Percentiles rank a stretch among this genome's conserved stretches.
These are phyloP conservation scores for Pagetopsis macropterus DNA, from an alignment of 2,797 vertebrate genomes.

Conservation along the genomic window DNA sequence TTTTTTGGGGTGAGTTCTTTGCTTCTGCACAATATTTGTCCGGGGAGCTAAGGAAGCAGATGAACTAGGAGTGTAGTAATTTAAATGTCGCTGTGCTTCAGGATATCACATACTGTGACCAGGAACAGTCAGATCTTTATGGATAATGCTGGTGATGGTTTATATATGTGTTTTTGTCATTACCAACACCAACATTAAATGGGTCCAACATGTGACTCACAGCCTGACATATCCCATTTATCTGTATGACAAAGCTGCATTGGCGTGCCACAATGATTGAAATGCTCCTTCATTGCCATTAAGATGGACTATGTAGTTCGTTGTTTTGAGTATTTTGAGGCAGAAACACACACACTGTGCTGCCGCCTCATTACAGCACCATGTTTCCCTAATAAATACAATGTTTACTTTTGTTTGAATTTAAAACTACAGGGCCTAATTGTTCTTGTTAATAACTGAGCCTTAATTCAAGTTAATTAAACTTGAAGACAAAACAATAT, in stretches of 20 bases:
- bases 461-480: too few relatives aligned
- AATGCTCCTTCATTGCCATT: neutral
- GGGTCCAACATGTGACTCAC: neutral
- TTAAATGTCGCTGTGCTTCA: conserved; percentile 10
- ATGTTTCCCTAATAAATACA: neutral
- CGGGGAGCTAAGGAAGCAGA: conserved; percentile 2
- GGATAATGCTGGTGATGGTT: neutral
- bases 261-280: neutral
- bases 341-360: neutral
- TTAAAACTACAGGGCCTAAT: too few relatives aligned
- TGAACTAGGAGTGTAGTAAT: neutral
- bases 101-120: neutral
- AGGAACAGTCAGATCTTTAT: neutral
- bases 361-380: neutral
- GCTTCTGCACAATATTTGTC: neutral
- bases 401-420: neutral
- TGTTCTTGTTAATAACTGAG: too few relatives aligned
- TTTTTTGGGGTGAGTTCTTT: conserved; percentile 2
- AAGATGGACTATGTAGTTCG: neutral
- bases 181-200: neutral
- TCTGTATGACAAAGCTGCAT: neutral
- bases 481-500: too few relatives aligned
- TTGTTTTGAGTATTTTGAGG: too few relatives aligned
- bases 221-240: neutral
- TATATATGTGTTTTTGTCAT: neutral